A percentile compares a stretch with the other conserved stretches of the same genome.
Evolutionary conservation across 2,888 invertebrate genomes (phyloP).

Genomic region (Chymomyza fuscimana): DNA sequence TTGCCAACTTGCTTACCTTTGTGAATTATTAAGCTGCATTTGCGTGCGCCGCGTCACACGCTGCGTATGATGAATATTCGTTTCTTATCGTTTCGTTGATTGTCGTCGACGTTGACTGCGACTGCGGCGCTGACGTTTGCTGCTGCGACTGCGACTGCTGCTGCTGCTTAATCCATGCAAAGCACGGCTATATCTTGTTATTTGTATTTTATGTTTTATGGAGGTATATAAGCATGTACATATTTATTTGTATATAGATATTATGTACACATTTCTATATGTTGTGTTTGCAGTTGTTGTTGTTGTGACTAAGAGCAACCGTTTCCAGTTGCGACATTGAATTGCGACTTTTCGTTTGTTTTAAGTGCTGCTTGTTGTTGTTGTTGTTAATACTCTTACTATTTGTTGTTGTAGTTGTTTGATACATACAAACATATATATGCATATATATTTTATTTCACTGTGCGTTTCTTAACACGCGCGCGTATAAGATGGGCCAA

Average conservation of each 20-base stretch:
- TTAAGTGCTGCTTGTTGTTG: constrained; percentile 8
- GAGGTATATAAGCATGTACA: background rate
- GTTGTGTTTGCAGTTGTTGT: background rate
- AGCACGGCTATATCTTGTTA: constrained; percentile 3
- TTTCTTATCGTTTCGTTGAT: constrained; percentile 32
- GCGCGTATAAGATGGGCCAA: constrained; percentile 60
- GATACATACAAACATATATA: background rate
- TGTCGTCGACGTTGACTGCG: constrained; percentile 43
- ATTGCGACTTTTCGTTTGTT: constrained; percentile 35
- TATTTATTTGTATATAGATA: background rate
- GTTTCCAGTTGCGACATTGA: constrained; percentile 52
- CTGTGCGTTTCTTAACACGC: constrained; percentile 43
- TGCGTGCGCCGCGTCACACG: constrained; percentile 56
- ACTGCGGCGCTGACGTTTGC: constrained; percentile 19
- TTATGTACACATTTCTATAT: background rate
- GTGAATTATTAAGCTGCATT: constrained; percentile 52
- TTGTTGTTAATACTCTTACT: constrained; percentile 7
- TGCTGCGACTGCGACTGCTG: background rate
- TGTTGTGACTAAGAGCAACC: background rate
- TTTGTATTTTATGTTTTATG: constrained; percentile 1
- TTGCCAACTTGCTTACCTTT: background rate
- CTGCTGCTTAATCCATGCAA: constrained; percentile 3
- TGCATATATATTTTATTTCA: background rate
- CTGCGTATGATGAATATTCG: constrained; percentile 66
- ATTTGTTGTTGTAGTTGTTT: constrained; percentile 13